Conservation (phyloP, 1,140 invertebrate species). For the Drosophila sturtevanti region DNA sequence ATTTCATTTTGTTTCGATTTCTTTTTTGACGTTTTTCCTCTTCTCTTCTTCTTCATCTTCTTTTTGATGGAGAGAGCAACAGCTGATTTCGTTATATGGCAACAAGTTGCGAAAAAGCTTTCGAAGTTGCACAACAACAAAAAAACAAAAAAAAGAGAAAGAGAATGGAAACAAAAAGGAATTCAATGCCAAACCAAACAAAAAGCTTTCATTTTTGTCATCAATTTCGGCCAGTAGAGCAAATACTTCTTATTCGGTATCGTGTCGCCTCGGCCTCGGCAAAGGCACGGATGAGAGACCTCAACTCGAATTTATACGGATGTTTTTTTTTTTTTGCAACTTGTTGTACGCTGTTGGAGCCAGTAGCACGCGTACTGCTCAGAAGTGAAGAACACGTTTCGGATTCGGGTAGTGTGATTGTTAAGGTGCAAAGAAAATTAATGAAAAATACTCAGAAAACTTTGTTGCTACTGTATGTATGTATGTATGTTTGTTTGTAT, state of each 20-base stretch:
- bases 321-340: slow-evolving; percentile 56
- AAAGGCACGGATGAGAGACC: slow-evolving; percentile 45
- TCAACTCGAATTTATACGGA: slow-evolving; percentile 60
- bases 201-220: slow-evolving; percentile 40
- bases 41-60: too few relatives aligned
- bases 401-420: slow-evolving; percentile 16
- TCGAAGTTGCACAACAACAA: slow-evolving; percentile 56
- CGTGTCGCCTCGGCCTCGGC: slow-evolving; percentile 39
- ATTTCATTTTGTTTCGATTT: background rate
- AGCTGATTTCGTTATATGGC: slow-evolving; percentile 67
- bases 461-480: slow-evolving; percentile 24
- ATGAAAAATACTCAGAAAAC: slow-evolving; percentile 40
- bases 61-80: slow-evolving; percentile 45
- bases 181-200: slow-evolving; percentile 62
- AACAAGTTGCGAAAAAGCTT: slow-evolving; percentile 81
- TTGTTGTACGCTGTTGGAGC: slow-evolving; percentile 59
- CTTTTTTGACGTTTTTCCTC: too few relatives aligned
- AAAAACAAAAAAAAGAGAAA: background rate
- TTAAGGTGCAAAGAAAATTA: slow-evolving; percentile 41
- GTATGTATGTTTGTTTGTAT: slow-evolving; percentile 10
- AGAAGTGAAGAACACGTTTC: slow-evolving; percentile 48
- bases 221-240: slow-evolving; percentile 54
- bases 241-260: slow-evolving; percentile 23
- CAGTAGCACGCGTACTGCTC: slow-evolving; percentile 71
- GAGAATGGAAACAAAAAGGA: slow-evolving; percentile 9